These are phyloP conservation scores for Puntigrus tetrazona DNA, from an alignment of 2,113 vertebrate genomes.

Conservation along the genomic window DNA sequence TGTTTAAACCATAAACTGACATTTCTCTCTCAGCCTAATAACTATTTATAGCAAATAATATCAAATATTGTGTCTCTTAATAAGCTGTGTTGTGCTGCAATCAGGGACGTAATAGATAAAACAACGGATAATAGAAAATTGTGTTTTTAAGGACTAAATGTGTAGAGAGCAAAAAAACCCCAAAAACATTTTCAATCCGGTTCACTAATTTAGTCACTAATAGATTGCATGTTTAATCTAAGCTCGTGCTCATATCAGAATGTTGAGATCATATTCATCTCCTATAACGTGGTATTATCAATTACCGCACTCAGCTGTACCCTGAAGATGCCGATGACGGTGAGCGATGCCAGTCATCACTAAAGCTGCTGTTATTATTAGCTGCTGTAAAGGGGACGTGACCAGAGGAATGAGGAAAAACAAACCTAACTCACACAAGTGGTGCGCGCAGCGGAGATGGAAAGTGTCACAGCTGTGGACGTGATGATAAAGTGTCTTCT, in stretches of 20 bases:
- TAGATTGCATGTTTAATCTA: conserved; percentile 14
- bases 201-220: not conserved
- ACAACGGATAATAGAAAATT: not conserved
- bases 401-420: conserved; percentile 58
- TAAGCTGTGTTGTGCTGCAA: not conserved
- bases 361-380: conserved; percentile 37
- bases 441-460: conserved; percentile 94
- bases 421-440: conserved; percentile 86
- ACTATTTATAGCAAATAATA: conserved; percentile 32
- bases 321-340: not conserved
- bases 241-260: not conserved
- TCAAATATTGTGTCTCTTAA: not conserved
- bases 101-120: not conserved
- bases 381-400: not conserved
- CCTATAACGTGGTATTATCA: not conserved
- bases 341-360: conserved; percentile 1
- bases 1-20: not conserved
- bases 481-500: conserved; percentile 98
- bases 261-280: not conserved
- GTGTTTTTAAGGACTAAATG: not conserved
- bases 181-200: not conserved
- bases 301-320: not conserved
- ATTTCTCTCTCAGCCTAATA: not conserved
- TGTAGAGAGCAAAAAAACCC: not conserved
- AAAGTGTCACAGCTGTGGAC: conserved; percentile 98